phyloP scores from a whole-genome alignment of 1,140 invertebrate species.

The Frieseomelitta varia region DNA sequence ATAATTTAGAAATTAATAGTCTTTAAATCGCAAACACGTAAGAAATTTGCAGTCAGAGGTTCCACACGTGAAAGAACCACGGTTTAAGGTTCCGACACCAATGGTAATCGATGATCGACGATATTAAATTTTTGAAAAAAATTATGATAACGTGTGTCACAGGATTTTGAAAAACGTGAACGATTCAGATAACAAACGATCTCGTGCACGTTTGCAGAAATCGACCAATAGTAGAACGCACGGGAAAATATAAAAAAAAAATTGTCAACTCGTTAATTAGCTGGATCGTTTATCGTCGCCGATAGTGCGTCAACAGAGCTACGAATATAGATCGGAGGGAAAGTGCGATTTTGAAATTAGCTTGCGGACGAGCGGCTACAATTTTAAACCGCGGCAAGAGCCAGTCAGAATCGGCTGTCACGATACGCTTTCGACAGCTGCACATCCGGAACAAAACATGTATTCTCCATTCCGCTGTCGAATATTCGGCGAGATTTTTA shows the following conservation, averaged over 20 bases:
- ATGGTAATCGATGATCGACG: no score
- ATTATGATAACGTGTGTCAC: no score
- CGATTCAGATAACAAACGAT: no score
- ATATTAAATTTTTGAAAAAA: no score
- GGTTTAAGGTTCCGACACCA: no score
- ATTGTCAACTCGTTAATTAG: background rate
- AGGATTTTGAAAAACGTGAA: no score
- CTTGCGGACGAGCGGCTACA: background rate
- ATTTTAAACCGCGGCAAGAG: constrained; percentile 26
- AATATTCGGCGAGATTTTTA: constrained; percentile 48
- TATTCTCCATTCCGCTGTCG: constrained; percentile 39
- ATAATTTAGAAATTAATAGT: no score
- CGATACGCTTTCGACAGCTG: constrained; percentile 35
- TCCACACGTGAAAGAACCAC: no score
- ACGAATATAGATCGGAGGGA: background rate
- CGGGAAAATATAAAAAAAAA: no score
- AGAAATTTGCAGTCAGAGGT: background rate
- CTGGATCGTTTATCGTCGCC: background rate
- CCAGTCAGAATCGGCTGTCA: constrained; percentile 26
- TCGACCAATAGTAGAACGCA: no score
- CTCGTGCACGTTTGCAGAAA: no score
- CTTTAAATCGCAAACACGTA: background rate
- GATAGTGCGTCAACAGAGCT: background rate
- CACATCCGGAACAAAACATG: constrained; percentile 43
- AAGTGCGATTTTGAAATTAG: constrained; percentile 24